These are phyloP conservation scores for Hemaris fuciformis DNA, from an alignment of 2,888 invertebrate species.

Conservation along the genomic window DNA sequence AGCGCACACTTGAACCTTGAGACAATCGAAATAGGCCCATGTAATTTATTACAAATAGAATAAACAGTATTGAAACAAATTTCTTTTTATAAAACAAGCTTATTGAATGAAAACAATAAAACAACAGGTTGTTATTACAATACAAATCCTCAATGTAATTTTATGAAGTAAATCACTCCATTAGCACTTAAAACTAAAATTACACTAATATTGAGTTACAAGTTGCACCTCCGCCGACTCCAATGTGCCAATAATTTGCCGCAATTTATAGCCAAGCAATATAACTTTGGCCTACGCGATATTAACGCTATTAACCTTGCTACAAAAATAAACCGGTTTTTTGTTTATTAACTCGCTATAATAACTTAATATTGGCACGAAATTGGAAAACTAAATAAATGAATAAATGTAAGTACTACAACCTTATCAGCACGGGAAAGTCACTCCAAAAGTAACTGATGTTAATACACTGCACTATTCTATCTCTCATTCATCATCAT, in stretches of 20 bases:
- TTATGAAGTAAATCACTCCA: not conserved
- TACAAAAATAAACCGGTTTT: not conserved
- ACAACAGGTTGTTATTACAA: no score
- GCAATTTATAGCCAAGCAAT: conserved; percentile 3
- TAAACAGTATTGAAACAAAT: no score
- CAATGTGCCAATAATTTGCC: conserved; percentile 1
- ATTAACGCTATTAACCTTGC: conserved; percentile 9
- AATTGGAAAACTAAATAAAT: not conserved
- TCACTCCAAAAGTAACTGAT: no score
- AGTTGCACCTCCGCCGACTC: not conserved
- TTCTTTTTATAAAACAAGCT: no score
- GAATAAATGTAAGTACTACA: not conserved
- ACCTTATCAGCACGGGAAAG: no score
- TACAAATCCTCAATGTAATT: no score
- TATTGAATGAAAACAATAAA: no score
- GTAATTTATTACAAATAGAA: no score
- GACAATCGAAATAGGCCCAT: no score
- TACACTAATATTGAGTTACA: not conserved
- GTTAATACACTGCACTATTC: no score
- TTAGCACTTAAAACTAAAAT: not conserved
- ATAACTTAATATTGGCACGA: not conserved
- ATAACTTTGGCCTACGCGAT: conserved; percentile 3
- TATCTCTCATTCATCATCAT: no score
- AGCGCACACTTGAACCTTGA: no score
- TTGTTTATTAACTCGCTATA: not conserved